These are phyloP conservation scores for Hylomyscus alleni DNA, from an alignment of 2,797 vertebrate genomes.

Conservation along the genomic window DNA sequence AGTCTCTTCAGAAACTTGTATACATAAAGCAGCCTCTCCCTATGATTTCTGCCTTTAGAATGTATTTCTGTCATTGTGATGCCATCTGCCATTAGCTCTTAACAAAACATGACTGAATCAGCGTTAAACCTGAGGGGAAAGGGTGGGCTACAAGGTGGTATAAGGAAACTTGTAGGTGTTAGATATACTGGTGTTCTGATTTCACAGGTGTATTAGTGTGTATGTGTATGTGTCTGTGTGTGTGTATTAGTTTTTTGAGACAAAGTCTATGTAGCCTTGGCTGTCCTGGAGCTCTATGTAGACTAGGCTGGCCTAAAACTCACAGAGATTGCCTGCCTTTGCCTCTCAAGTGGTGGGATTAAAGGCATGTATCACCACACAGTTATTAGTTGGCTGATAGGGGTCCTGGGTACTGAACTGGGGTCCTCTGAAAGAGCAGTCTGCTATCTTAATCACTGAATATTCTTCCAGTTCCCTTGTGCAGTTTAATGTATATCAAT, in stretches of 20 bases:
- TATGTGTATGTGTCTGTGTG: background rate
- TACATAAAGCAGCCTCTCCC: background rate
- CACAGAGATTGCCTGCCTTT: background rate
- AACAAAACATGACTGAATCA: background rate
- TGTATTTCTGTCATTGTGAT: background rate
- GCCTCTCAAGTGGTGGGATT: background rate
- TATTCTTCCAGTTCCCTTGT: background rate
- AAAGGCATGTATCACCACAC: background rate
- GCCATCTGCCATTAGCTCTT: background rate
- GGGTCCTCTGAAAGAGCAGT: background rate
- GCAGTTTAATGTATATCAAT: background rate
- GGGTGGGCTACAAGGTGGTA: background rate
- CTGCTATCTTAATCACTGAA: background rate
- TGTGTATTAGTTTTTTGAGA: background rate
- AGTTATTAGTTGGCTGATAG: background rate
- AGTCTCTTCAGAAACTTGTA: background rate
- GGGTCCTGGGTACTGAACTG: background rate
- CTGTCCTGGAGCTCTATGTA: background rate
- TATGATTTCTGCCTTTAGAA: background rate
- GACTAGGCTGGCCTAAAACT: background rate
- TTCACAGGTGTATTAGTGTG: background rate
- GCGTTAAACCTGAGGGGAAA: background rate
- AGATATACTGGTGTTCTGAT: background rate
- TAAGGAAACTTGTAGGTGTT: constrained; percentile 15
- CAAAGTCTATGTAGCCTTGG: background rate